phyloP scores from a whole-genome alignment of 2,113 vertebrate genomes.

The Ictalurus punctatus region DNA sequence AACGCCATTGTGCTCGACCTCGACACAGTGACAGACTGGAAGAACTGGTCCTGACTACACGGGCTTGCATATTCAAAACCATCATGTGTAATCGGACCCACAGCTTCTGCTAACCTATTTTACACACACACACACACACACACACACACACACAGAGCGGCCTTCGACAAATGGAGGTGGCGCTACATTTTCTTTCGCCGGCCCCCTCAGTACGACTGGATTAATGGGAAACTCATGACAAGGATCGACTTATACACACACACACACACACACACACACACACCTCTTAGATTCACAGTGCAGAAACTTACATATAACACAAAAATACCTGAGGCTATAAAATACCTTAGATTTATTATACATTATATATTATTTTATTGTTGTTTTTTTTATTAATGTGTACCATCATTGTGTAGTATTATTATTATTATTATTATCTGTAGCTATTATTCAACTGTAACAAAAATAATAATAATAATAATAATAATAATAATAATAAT shows the following conservation, averaged over 20 bases:
- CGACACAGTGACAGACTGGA: slow-evolving; percentile 79
- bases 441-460: not conserved
- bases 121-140: slow-evolving; percentile 68
- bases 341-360: not conserved
- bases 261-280: slow-evolving; percentile 30
- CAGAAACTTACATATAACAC: not conserved
- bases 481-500: too few relatives aligned
- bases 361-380: not conserved
- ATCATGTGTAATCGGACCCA: slow-evolving; percentile 82
- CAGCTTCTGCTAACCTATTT: slow-evolving; percentile 79
- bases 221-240: slow-evolving; percentile 58
- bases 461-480: too few relatives aligned
- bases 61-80: slow-evolving; percentile 85
- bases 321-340: not conserved
- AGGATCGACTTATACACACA: slow-evolving; percentile 47
- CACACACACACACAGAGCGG: slow-evolving; percentile 67
- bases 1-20: slow-evolving; percentile 62
- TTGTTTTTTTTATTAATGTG: not conserved
- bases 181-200: slow-evolving; percentile 38
- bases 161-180: slow-evolving; percentile 53
- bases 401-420: not conserved
- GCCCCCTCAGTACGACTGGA: slow-evolving; percentile 49
- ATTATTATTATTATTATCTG: not conserved
- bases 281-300: not conserved
- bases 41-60: slow-evolving; percentile 85